phyloP scores from a whole-genome alignment of 2,888 invertebrate species.

The Eupithecia pulchellata region DNA sequence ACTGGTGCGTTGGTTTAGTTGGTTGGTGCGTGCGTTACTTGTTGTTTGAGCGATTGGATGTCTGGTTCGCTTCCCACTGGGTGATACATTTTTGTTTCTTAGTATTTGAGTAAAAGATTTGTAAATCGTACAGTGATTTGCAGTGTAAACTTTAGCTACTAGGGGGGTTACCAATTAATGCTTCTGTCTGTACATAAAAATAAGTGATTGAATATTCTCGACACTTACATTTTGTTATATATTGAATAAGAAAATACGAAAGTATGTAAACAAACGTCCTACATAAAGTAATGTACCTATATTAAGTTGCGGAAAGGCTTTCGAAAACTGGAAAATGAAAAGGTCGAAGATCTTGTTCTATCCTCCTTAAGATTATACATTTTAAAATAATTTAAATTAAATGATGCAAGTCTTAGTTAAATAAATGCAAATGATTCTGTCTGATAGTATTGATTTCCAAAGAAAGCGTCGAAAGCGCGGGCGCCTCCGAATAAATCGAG shows the following conservation, averaged over 20 bases:
- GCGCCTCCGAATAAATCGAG: constrained; percentile 42
- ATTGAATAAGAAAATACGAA: neutral
- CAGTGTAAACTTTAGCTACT: no score
- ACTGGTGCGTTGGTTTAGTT: no score
- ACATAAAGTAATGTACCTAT: neutral
- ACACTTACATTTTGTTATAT: neutral
- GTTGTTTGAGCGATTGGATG: no score
- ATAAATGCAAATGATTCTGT: constrained; percentile 38
- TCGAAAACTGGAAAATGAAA: neutral
- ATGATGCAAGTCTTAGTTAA: constrained; percentile 19
- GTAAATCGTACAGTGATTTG: no score
- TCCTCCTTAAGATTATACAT: neutral
- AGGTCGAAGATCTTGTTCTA: constrained; percentile 3
- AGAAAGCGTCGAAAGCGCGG: constrained; percentile 49
- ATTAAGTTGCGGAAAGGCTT: neutral
- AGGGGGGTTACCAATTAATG: no score
- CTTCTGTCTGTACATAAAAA: neutral
- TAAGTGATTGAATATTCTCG: neutral
- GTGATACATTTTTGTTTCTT: no score
- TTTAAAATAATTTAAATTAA: constrained; percentile 9
- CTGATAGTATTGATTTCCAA: constrained; percentile 44
- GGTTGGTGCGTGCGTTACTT: no score
- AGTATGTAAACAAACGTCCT: neutral
- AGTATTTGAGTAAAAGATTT: no score
- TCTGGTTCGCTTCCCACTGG: no score